These are phyloP conservation scores for Dicrurus megarhynchus DNA, from an alignment of 2,113 vertebrate genomes.

Conservation along the genomic window DNA sequence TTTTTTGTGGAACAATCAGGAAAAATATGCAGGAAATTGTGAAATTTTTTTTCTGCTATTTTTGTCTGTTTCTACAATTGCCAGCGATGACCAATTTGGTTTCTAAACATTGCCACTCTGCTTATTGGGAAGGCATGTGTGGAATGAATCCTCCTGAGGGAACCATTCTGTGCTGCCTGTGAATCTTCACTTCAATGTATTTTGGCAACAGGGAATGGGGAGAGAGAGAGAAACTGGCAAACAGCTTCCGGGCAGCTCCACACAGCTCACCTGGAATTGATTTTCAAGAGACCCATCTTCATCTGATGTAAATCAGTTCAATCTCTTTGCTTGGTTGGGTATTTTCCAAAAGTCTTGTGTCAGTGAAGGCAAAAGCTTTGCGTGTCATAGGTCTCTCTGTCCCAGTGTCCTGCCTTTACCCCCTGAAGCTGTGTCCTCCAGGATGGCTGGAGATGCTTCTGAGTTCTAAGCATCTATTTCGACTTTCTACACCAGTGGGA, in stretches of 20 bases:
- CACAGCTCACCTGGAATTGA: not conserved
- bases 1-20: constrained; percentile 5
- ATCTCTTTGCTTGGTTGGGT: not conserved
- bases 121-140: constrained; percentile 32
- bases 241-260: not conserved
- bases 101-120: constrained; percentile 23
- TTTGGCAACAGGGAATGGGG: not conserved
- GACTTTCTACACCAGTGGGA: not conserved
- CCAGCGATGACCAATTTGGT: not conserved
- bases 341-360: not conserved
- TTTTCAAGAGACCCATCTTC: not conserved
- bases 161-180: not conserved
- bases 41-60: constrained; percentile 34
- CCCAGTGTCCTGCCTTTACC: not conserved
- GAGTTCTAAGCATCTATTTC: not conserved
- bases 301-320: not conserved
- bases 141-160: constrained; percentile 9
- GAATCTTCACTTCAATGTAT: not conserved
- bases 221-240: not conserved
- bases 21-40: constrained; percentile 41
- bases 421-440: not conserved
- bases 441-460: not conserved
- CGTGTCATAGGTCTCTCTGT: not conserved
- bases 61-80: constrained; percentile 6
- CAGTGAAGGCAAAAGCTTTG: not conserved